phyloP scores from a whole-genome alignment of 37 sponge, comb jelly and placozoan genomes.

The Cliona cf. orientalis region DNA sequence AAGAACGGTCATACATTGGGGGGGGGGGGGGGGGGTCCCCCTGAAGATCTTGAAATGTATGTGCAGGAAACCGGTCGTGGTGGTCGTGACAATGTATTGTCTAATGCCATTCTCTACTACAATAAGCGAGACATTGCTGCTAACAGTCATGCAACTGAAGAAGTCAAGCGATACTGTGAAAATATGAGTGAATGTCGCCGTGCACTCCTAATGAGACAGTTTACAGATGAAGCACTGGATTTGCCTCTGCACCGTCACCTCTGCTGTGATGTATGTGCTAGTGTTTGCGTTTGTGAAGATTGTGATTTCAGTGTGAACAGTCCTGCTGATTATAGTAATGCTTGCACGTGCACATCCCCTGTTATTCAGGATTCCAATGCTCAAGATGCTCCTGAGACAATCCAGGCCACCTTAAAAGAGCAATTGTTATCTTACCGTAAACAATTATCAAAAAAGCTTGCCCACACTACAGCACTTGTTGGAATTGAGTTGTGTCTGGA shows the following conservation, averaged over 20 bases:
- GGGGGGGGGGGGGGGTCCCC: no score
- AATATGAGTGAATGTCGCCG: conserved; percentile 35
- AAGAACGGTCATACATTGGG: conserved; percentile 50
- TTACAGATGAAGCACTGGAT: neutral
- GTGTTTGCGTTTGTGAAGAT: neutral
- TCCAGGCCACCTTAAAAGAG: no score
- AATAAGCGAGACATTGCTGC: neutral
- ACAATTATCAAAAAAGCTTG: no score
- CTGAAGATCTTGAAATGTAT: conserved; percentile 37
- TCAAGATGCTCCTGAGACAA: no score
- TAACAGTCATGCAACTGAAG: neutral
- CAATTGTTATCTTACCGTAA: no score
- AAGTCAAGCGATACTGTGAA: conserved; percentile 21
- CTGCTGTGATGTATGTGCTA: conserved; percentile 53
- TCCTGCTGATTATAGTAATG: neutral
- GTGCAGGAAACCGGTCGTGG: conserved; percentile 65
- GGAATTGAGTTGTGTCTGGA: no score
- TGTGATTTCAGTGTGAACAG: neutral
- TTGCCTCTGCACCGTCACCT: neutral
- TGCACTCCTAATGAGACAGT: conserved; percentile 22
- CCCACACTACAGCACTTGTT: no score
- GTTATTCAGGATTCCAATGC: no score
- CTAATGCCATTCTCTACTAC: conserved; percentile 33
- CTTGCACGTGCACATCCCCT: neutral
- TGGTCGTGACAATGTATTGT: conserved; percentile 40